phyloP scores from a whole-genome alignment of 2,113 vertebrate genomes.

The Eidolon helvum region DNA sequence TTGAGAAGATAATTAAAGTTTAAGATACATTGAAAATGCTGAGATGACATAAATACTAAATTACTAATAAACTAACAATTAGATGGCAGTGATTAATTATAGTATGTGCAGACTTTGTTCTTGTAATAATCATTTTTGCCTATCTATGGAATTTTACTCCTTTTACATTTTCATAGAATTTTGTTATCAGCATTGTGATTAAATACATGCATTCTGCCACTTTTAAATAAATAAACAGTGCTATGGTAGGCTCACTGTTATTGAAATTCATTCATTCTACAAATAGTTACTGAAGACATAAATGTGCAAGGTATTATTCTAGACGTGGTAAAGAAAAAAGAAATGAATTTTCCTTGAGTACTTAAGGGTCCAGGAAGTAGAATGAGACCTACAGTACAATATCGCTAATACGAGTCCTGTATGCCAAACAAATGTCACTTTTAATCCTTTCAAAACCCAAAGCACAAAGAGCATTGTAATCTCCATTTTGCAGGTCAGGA shows the following conservation, averaged over 20 bases:
- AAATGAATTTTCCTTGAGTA: neutral
- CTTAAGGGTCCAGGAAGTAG: neutral
- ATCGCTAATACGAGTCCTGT: neutral
- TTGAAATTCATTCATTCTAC: neutral
- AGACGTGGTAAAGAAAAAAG: neutral
- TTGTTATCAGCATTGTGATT: neutral
- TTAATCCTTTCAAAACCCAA: neutral
- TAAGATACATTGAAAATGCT: neutral
- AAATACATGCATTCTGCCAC: neutral
- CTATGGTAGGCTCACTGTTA: neutral
- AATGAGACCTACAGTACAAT: neutral
- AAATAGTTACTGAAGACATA: neutral
- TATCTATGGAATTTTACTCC: neutral
- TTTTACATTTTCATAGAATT: neutral
- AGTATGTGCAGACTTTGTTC: neutral
- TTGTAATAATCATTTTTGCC: neutral
- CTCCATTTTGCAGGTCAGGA: neutral
- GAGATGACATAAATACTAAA: neutral
- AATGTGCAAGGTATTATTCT: neutral
- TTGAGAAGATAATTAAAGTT: neutral
- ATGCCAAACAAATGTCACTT: neutral
- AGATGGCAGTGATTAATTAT: neutral
- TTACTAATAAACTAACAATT: neutral
- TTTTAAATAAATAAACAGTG: neutral
- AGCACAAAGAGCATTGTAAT: neutral